Conservation (phyloP, 2,797 vertebrate genomes). For the Poecilia velifera region DNA sequence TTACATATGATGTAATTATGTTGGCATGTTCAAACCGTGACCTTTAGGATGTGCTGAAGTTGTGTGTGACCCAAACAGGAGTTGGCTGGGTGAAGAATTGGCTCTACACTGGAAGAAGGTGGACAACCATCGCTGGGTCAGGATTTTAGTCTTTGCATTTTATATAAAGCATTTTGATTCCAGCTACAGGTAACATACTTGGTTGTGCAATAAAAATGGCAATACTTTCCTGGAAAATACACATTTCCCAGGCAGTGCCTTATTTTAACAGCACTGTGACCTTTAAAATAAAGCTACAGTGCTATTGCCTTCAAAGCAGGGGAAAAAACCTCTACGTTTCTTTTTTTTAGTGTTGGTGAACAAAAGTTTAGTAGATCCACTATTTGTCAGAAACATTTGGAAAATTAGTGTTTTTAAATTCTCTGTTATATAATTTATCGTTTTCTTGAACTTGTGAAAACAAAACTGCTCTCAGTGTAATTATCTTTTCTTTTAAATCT, state of each 20-base stretch:
- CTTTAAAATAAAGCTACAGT: neutral
- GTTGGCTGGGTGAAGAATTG: neutral
- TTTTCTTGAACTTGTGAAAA: neutral
- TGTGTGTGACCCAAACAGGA: neutral
- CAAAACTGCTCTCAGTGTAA: neutral
- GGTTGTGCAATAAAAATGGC: no score
- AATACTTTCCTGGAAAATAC: no score
- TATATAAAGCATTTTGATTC: no score
- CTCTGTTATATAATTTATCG: neutral
- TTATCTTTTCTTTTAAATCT: neutral
- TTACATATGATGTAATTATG: neutral
- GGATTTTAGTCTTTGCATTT: neutral
- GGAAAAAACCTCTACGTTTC: neutral
- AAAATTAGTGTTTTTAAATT: neutral
- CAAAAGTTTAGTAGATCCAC: neutral
- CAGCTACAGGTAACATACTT: no score
- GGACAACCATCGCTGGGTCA: neutral
- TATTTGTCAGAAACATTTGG: neutral
- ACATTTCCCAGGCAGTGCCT: no score
- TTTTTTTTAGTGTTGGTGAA: neutral
- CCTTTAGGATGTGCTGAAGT: neutral
- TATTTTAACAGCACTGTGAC: no score
- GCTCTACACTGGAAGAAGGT: neutral
- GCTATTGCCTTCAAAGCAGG: neutral
- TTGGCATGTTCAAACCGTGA: neutral